Evolutionary conservation across 2,797 vertebrate species (phyloP).

Genomic region (Lepidocolaptes lacrymiger): DNA sequence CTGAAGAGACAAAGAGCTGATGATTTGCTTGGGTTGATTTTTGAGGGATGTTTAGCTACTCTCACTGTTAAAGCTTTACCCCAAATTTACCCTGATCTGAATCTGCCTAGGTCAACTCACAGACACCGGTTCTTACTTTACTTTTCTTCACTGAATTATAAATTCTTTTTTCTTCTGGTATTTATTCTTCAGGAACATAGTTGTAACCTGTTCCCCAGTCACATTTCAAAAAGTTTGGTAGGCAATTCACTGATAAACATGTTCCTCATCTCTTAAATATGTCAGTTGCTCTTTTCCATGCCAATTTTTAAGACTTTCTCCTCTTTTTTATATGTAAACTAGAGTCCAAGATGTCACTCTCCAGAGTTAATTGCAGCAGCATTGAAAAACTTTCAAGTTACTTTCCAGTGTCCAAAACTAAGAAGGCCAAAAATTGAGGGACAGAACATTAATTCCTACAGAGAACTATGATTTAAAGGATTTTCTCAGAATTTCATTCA

Average conservation of each 20-base stretch:
- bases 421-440: background rate
- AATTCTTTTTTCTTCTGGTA: background rate
- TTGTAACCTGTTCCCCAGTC: background rate
- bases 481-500: constrained; percentile 19
- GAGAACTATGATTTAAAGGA: background rate
- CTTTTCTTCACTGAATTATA: background rate
- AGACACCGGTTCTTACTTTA: background rate
- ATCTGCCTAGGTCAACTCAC: background rate
- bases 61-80: background rate
- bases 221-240: background rate
- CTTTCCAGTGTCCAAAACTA: background rate
- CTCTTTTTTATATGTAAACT: background rate
- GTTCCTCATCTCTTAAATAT: background rate
- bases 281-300: background rate
- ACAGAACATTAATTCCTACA: background rate
- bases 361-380: background rate
- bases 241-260: background rate
- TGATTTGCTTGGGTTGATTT: background rate
- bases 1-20: background rate
- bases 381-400: background rate
- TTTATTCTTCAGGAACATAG: background rate
- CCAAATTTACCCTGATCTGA: background rate
- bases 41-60: background rate
- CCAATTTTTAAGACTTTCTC: background rate
- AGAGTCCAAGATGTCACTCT: background rate